Conservation (phyloP, 2,113 vertebrate genomes). For the human (Homo sapiens) region GRCh38 chrX:16477001-16477500, state of each 20-base stretch:
- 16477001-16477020: not conserved
- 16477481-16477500: not conserved
- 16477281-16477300: constrained; percentile 38
- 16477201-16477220: not conserved
- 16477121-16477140: not conserved
- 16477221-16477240: constrained; percentile 12
- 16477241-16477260: constrained; percentile 43
- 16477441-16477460: not conserved
- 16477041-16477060: not conserved
- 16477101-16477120: not conserved
- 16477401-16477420: not conserved
- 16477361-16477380: not conserved
- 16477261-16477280: constrained; percentile 11
- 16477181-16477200: not conserved
- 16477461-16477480: not conserved
- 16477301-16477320: not conserved
- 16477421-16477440: not conserved
- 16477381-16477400: not conserved
- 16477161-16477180: constrained; percentile 46
- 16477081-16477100: not conserved
- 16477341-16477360: not conserved
- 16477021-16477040: not conserved
- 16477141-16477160: not conserved
- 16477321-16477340: not conserved
- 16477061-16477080: not conserved